Conservation (phyloP, 1,140 invertebrate species). For the Lycorma delicatula region DNA sequence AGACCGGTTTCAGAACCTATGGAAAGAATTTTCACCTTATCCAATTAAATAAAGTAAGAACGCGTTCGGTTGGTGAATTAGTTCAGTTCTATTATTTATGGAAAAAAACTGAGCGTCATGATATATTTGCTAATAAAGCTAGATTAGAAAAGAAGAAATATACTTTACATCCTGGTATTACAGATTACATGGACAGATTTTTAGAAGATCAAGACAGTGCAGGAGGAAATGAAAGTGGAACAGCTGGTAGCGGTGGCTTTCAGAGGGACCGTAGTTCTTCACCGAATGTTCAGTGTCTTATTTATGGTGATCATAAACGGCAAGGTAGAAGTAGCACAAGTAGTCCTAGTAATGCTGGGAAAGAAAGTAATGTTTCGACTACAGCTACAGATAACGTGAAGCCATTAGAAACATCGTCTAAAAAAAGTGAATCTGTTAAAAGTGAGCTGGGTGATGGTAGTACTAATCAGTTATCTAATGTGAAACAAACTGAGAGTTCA, state of each 20-base stretch:
- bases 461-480: too few species aligned
- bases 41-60: conserved; percentile 87
- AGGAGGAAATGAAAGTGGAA: background rate
- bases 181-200: conserved; percentile 81
- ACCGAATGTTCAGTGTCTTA: conserved; percentile 50
- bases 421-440: too few species aligned
- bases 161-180: conserved; percentile 70
- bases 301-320: conserved; percentile 54
- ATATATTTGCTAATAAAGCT: conserved; percentile 75
- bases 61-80: conserved; percentile 90
- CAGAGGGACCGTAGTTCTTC: conserved; percentile 32
- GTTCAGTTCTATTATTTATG: conserved; percentile 98
- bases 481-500: too few species aligned
- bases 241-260: background rate
- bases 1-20: conserved; percentile 82
- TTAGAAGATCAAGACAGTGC: conserved; percentile 65
- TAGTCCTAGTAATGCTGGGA: too few species aligned
- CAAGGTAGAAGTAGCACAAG: too few species aligned
- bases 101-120: conserved; percentile 97
- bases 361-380: too few species aligned
- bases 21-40: conserved; percentile 96
- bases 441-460: too few species aligned
- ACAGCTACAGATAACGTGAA: too few species aligned
- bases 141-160: conserved; percentile 82
- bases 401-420: too few species aligned